Base-by-base conservation (phyloP, 37 sponge, comb jelly and placozoan species). In the Cliona cf. orientalis region DNA sequence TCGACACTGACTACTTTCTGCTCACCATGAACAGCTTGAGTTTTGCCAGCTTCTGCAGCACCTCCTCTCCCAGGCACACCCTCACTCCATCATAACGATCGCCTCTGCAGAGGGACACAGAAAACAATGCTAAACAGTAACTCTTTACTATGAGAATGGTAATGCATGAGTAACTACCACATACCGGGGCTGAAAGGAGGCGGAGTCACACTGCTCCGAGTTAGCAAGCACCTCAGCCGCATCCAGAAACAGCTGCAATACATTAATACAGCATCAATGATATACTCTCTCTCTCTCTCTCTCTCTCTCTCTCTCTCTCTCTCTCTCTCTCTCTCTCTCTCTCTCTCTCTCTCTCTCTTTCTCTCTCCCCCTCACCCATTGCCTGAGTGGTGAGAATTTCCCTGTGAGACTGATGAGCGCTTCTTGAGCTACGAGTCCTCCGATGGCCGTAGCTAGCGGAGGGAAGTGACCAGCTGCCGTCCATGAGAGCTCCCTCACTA, bases 371-470 rank as follows among this genome's bases (percentile, higher is more conserved):
- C 91, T 72, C 31, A 97, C 92, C 99, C 96, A 95, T 68, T 98
- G 99, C 9, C 81, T 69, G 22, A 95, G 66, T 9, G 99, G 99
- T 42, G 92, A 84, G 81, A 95, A 98, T 60, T 98, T 98, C 53
- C 96, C 96, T 46, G 96, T 93, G 42, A 95, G 79, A 14, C 96
- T 80, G 29, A 89, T 98, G 40, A 98, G 91, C 34, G 92, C 92
- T 74, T 98, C 99, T 70, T 98, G 99, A 31, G 96, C 99, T 39
- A 90, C 83, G 32, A 93, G 26, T 11, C 99, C 96, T 28, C 99
- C 99, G 6, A 98, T 64, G 21, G 80, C 71, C 22, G 94, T 80
- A 53, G 79, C 64, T 39, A 96, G 75, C 29, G 97, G 94, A 73
- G 91, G 89, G 49, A 96, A 70, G 2, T 45, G 39, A 32, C 94